Evolutionary conservation across 1,140 invertebrate species (phyloP), one percentile per base, ranked within the genome.

Genomic region (Formica exsecta): DNA sequence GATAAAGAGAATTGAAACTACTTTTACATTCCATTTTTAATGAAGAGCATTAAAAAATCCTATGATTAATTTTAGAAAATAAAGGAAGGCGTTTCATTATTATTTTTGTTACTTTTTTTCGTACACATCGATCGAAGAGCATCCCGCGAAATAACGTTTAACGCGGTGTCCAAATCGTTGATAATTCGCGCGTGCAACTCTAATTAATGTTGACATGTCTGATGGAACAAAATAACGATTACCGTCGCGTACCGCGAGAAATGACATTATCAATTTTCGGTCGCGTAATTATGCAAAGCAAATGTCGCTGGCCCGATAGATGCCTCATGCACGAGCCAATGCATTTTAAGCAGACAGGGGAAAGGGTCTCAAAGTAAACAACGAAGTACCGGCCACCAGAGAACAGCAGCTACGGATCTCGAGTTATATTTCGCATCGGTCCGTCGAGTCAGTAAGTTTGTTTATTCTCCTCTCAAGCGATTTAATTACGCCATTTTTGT

Each of bases 241-340:
- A 85, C 73, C 85, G 19, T 87, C 71, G 73, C 70, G 81, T 44
- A 76, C 36, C 70, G 44, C 66, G 77, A 74, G 65, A 84, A 83
- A 86, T 73, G 68, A 65, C 79, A 74, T 83, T 73, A 86, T 86
- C 77, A 80, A 86, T 86, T 86, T 84, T 83, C 66, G 32, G 36
- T 73, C 66, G 59, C 22, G 44, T 65, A 86, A 91, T 86, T 90
- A 91, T 92, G 86, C 91, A 89, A 87, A 86, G 86, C 77, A 84
- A 87, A 88, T 90, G 84, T 91, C 88, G 86, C 90, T 29, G 61
- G 44, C 66, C 68, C 70, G 74, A 71, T 84, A 81, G 76, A 59
- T 81, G 54, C 48, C 59, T n/a, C 79, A 71, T 62, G 84, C 54
- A 77, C 81, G 48, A 73, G 71, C 81, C 65, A 91, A 91, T 91